Conservation (phyloP, 2,113 vertebrate genomes). For the Acanthisitta chloris region DNA sequence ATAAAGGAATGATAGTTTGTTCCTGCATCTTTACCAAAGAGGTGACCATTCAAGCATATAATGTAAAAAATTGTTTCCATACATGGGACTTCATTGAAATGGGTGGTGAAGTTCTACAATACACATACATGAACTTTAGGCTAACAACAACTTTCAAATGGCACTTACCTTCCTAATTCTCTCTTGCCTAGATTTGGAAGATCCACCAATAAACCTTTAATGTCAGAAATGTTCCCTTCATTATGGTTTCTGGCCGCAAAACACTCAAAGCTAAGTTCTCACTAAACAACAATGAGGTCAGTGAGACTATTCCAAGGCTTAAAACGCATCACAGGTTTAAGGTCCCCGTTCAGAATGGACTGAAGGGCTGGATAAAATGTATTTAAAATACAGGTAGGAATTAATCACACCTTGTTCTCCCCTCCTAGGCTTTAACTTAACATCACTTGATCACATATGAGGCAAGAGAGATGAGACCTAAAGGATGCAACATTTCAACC, state of each 20-base stretch:
- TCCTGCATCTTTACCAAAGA: background rate
- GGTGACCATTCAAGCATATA: background rate
- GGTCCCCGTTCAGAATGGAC: background rate
- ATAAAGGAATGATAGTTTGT: background rate
- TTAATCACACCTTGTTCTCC: background rate
- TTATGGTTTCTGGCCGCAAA: background rate
- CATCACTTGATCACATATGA: fast-evolving
- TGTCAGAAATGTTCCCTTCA: background rate
- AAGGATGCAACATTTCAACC: background rate
- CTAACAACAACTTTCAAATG: background rate
- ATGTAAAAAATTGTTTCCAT: background rate
- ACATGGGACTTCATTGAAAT: background rate
- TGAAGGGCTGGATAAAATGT: background rate
- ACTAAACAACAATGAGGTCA: background rate
- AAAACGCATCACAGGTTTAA: fast-evolving
- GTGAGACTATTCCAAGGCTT: background rate
- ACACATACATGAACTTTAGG: background rate
- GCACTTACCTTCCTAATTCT: background rate
- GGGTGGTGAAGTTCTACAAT: background rate
- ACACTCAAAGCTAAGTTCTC: background rate
- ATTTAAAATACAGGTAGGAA: background rate
- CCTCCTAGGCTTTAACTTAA: background rate
- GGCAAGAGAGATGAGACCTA: background rate
- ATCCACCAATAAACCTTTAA: background rate
- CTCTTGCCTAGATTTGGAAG: background rate